Evolutionary conservation across 2,113 vertebrate species (phyloP).

Genomic region (Macrotis lagotis): DNA sequence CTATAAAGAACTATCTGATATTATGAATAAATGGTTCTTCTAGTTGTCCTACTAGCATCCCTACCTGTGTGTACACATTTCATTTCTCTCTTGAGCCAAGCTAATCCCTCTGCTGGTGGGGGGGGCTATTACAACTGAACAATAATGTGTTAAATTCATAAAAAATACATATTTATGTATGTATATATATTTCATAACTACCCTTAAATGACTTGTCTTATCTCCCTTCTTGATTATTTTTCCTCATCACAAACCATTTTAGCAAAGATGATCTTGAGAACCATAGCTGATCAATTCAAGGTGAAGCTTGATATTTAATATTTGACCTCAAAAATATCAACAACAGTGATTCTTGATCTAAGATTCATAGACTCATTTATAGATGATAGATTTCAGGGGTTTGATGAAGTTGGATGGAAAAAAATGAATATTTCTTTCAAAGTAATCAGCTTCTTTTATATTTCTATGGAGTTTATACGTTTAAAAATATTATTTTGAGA

Average conservation of each 20-base stretch:
- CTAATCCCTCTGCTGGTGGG: too few species aligned
- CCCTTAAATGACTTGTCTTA: not conserved
- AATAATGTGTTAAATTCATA: not conserved
- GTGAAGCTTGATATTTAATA: not conserved
- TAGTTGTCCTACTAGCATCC: too few species aligned
- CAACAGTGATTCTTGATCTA: not conserved
- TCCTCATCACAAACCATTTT: not conserved
- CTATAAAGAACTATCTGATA: too few species aligned
- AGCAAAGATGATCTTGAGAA: not conserved
- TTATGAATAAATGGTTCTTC: too few species aligned
- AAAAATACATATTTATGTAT: conserved; percentile 32
- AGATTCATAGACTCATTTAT: not conserved
- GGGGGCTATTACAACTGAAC: too few species aligned
- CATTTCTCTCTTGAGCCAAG: too few species aligned
- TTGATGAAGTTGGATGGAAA: not conserved
- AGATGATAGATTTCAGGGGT: not conserved
- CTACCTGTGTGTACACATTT: too few species aligned
- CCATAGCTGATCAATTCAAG: not conserved
- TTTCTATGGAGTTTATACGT: not conserved
- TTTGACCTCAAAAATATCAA: not conserved
- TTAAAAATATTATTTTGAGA: not conserved
- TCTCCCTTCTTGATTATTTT: not conserved
- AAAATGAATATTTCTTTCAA: not conserved
- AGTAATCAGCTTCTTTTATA: not conserved
- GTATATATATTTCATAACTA: not conserved